Evolutionary conservation across 2,113 vertebrate genomes (phyloP), one percentile per base, ranked within the genome.

Genomic region (Vicugna pacos): DNA sequence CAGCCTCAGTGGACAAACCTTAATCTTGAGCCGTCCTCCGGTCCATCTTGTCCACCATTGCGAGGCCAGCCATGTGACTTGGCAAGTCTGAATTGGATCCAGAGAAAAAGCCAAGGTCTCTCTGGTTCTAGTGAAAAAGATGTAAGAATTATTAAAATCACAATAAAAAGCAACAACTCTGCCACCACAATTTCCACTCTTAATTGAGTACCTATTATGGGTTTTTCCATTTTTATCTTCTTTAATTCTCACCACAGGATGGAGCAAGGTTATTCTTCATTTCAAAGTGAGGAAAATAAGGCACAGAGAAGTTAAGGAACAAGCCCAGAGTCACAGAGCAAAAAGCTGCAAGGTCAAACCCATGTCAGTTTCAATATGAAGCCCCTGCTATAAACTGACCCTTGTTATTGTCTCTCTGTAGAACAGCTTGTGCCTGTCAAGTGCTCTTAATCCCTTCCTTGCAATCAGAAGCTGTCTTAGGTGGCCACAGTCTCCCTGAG

Each of bases 251-350:
- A 58, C 12, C 42, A 52, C 14, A 64, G 65, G 69, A 28, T 69
- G 56, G 17, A 10, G 0, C 12, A 30, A 46, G 65, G 48, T 32
- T 69, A 80, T 28, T 89, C 26, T 50, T 79, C n/a, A 62, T 92
- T 94, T 80, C 52, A 75, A 72, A 76, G 46, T 10, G 4, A 90
- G 50, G 46, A 64, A 82, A 91, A 67, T 38, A 92, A 20, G 83
- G 35, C n/a, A 8, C 22, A 79, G 60, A 85, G 32, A 75, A 30
- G 17, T 60, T 60, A 89, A 52, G n/a, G 16, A 54, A 67, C 30
- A 19, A 62, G 32, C 28, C 6, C 13, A 58, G 15, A 54, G 60
- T 89, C 70, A 72, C 60, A 67, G 65, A 58, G 48, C 17, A 48
- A 42, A 24, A 72, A 35, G 17, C 24, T 42, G 26, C 75, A 62